Conservation (phyloP, 2,113 vertebrate species). For the Calonectris borealis region DNA sequence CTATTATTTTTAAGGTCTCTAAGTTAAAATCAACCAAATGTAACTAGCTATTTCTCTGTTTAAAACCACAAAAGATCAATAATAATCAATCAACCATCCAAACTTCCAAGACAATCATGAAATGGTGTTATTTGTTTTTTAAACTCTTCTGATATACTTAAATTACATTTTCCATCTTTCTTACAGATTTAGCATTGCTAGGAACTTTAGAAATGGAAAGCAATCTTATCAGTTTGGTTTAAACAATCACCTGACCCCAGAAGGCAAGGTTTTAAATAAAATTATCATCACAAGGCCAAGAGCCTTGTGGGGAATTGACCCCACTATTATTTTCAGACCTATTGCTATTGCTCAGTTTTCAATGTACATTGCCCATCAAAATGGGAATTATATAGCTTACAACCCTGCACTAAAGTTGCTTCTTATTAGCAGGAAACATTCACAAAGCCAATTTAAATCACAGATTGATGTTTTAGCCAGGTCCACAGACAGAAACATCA, state of each 20-base stretch:
- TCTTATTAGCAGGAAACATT: not conserved
- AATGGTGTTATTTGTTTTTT: not conserved
- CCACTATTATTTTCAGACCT: not conserved
- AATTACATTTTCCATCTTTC: not conserved
- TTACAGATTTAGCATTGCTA: not conserved
- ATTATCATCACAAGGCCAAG: not conserved
- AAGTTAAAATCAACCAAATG: not conserved
- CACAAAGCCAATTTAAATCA: not conserved
- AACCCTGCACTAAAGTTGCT: not conserved
- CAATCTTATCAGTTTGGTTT: not conserved
- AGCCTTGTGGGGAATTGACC: rapidly evolving
- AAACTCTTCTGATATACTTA: not conserved
- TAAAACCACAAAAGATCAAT: not conserved
- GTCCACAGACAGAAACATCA: not conserved
- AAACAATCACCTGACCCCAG: not conserved
- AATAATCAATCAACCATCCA: not conserved
- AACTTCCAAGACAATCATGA: not conserved
- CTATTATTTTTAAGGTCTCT: not conserved
- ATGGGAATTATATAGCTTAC: rapidly evolving
- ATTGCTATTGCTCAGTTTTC: not conserved
- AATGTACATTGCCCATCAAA: not conserved
- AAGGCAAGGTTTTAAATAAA: not conserved
- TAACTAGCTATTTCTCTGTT: not conserved
- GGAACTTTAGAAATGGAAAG: not conserved
- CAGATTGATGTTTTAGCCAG: not conserved